Percentiles rank a stretch among this genome's conserved stretches.
Evolutionary conservation across 2,797 vertebrate species (phyloP).

Genomic region (Enoplosus armatus): DNA sequence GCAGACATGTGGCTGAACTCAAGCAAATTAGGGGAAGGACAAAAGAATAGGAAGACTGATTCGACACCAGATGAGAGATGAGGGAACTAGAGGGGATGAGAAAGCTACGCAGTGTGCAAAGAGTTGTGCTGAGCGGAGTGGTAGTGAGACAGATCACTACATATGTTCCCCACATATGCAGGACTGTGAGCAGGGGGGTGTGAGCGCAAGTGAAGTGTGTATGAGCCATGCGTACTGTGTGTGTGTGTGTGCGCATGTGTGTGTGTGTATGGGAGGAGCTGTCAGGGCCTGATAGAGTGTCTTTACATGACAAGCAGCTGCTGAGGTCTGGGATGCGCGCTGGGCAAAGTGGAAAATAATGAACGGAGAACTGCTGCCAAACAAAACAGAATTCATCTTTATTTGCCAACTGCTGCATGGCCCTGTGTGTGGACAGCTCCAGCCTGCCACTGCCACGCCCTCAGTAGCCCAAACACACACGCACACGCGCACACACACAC

Average conservation of each 20-base stretch:
- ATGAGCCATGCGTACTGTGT: constrained; percentile 67
- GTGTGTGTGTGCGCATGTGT: constrained; percentile 43
- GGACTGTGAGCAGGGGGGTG: constrained; percentile 41
- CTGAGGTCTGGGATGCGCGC: constrained; percentile 91
- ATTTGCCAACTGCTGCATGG: constrained; percentile 91
- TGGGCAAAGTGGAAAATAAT: constrained; percentile 94
- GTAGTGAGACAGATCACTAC: constrained; percentile 84
- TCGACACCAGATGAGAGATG: constrained; percentile 71
- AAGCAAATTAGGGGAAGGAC: constrained; percentile 54
- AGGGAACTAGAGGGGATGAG: constrained; percentile 65
- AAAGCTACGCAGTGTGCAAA: constrained; percentile 68
- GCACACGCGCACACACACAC: constrained; percentile 31
- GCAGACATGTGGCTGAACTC: constrained; percentile 70
- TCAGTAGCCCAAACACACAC: constrained; percentile 61
- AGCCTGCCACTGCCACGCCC: constrained; percentile 77
- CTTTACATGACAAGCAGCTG: constrained; percentile 96
- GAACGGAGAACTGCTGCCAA: constrained; percentile 88
- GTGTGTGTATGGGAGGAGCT: constrained; percentile 86
- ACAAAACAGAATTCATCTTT: constrained; percentile 96
- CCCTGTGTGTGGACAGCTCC: constrained; percentile 81
- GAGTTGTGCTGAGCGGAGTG: constrained; percentile 68
- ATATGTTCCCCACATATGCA: constrained; percentile 83
- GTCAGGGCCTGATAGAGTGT: constrained; percentile 96
- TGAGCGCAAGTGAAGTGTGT: constrained; percentile 71
- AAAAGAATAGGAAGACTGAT: constrained; percentile 57